Evolutionary conservation across 1,140 invertebrate genomes (phyloP), one percentile per base, ranked within the genome.

Genomic region (Drosophila triauraria): DNA sequence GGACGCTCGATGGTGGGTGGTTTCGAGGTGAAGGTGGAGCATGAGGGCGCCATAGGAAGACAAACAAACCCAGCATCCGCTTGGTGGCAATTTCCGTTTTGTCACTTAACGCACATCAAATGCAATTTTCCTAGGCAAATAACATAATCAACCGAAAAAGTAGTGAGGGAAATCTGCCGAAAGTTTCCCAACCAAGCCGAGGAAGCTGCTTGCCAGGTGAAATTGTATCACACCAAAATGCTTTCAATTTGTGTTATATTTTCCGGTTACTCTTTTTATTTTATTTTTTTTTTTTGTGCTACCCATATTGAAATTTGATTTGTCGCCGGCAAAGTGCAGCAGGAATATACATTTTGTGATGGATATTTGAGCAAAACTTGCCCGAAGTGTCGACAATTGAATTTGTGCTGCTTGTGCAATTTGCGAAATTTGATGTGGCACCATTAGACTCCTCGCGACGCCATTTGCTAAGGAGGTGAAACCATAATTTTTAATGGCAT

Each of bases 401-500:
- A 78, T 78, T 78, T 78, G 80, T 82, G 54, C 62, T 67, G 57
- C 62, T 70, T 71, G 69, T 72, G 75, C 65, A 78, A 78, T 70
- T 78, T 78, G 54, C 63, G 17, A 69, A 79, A 80, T 75, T 80
- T 75, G 78, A 80, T 80, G 86, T 85, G 75, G 58, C 81, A 85
- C 63, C 77, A 80, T 77, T 54, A 67, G 68, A 56, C 25, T 53
- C 69, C 58, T 42, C 65, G 47, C 67, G 53, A 51, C 69, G 69
- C 30, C 30, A 23, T 46, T 54, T 42, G 61, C 50, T 6, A 1
- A 30, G 27, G 42, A 12, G 20, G 51, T 46, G 38, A 71, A 67
- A 54, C 57, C 78, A 86, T 90, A 85, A 90, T 90, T 90, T 90
- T 77, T 90, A 90, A 90, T 90, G 82, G 82, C 86, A 79, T 88